Evolutionary conservation across 2,888 invertebrate species (phyloP), one percentile per base, ranked within the genome.

Genomic region (Polietes domitor): DNA sequence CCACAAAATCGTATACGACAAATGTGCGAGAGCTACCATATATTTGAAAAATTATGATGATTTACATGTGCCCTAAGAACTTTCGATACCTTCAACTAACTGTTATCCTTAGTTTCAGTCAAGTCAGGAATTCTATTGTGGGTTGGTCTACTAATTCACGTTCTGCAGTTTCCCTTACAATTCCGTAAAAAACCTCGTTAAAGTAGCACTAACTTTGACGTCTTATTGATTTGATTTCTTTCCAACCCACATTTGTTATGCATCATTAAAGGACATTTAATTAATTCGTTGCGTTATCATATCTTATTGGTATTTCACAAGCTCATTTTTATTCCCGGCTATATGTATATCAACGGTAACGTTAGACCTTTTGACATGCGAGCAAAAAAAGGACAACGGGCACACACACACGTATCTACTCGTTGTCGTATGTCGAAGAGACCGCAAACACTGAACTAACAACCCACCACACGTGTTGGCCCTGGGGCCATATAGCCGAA

Each of bases 401-500:
- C 61, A 68, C 43, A 43, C 68, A 68, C 43, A 68, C 26, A 58
- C 26, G 7, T 58, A 55, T 19, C 65, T 63, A 63, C 15, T 3
- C 5, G 21, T 55, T 21, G 47, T 24, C 3, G 15, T 26, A 55
- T n/a, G 7, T 15, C 41, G 12, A 28, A 12, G 1, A 70, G 21
- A 68, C 17, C 47, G 32, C 55, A 72, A 58, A 73, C 43, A 65
- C 50, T 73, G 28, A 68, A 70, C 65, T 75, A 78, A 61, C 75
- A 75, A 76, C 65, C 17, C 68, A 74, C 80, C 80, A 84, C 84
- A 84, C 78, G 84, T 84, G 81, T 76, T 80, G 73, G 71, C 50
- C 83, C 76, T 63, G 19, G 58, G 73, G 84, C 75, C 32, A 37
- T 32, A 24, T 26, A 65, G 37, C 47, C 50, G 17, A 73, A 58